Evolutionary conservation across 2,888 invertebrate species (phyloP), one percentile per base, ranked within the genome.

Genomic region (Chrysolina haemoptera): DNA sequence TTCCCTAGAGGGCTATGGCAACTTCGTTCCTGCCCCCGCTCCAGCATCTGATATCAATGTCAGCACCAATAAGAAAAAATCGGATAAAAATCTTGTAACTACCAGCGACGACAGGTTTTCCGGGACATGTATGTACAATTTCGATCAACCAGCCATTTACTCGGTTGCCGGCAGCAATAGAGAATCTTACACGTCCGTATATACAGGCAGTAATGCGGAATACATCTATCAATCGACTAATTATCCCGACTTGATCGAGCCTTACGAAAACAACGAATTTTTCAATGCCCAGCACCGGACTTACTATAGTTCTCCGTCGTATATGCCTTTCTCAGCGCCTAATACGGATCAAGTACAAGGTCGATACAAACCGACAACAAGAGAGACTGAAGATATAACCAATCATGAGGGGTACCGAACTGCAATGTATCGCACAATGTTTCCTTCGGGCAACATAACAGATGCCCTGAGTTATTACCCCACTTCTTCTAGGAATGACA

Each of bases 381-480:
- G 85, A 78, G 84, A 89, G 35, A 81, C 85, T n/a, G 92, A 93
- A 77, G 89, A 90, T 27, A 83, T 92, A 84, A 84, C 91, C 83
- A 90, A 92, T 77, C 89, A 93, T 82, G 93, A 94, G 68, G 89
- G 89, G 16, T 93, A 92, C 83, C 93, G 93, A 88, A 89, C 89
- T 53, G 90, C 91, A 1, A 90, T 91, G 87, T 92, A 93, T 83
- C 90, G 93, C 71, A 89, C 91, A 43, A 93, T 92, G 88, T 94
- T 93, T 83, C 94, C 94, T 53, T 91, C 93, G 1, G 92, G 93
- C 5, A 92, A 91, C 84, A 90, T 96, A 27, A 95, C 94, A 0
- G 95, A 96, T 85, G 94, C 95, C 14, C 88, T 96, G 9, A 94
- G 94, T 0, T 96, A 95, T 82, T 96, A 96, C 86, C 95, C 95